Evolutionary conservation across 53 echinoderm and acorn worm genomes (phyloP).

Genomic region (Luidia sarsii): DNA sequence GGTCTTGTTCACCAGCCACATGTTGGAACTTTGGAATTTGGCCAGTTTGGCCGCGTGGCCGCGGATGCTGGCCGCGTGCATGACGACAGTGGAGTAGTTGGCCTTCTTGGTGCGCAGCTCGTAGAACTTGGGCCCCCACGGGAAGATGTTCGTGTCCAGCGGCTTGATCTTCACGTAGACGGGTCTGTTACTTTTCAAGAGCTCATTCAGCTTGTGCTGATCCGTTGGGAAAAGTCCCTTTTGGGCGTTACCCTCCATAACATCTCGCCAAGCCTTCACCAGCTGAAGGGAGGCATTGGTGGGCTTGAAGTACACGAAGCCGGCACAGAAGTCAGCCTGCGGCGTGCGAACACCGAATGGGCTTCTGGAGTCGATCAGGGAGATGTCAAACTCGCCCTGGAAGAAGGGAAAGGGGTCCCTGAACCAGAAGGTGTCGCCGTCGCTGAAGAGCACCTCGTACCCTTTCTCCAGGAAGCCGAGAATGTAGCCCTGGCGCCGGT

Average conservation of each 20-base stretch:
- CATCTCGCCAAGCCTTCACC: not conserved
- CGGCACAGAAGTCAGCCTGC: not conserved
- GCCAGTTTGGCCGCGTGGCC: not conserved
- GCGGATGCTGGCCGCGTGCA: constrained; percentile 16
- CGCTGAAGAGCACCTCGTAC: constrained; percentile 25
- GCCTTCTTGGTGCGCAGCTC: not conserved
- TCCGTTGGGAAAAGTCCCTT: not conserved
- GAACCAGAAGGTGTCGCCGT: constrained; percentile 47
- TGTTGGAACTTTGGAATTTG: constrained; percentile 2
- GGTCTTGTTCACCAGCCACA: not conserved
- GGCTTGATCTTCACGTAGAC: constrained; percentile 3
- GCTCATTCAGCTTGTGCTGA: constrained; percentile 5
- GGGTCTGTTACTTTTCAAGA: not conserved
- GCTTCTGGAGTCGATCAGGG: not conserved
- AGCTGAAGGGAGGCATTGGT: not conserved
- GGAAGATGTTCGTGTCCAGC: constrained; percentile 21
- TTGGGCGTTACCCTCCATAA: constrained; percentile 1
- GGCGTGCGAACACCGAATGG: not conserved
- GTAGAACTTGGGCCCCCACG: constrained; percentile 10
- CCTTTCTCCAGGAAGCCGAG: constrained; percentile 10
- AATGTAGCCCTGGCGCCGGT: constrained; percentile 26
- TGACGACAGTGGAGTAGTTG: not conserved
- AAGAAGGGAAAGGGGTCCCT: constrained; percentile 39
- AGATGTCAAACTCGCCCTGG: constrained; percentile 17
- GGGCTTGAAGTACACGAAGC: constrained; percentile 35